These are phyloP conservation scores for Ornithorhynchus anatinus DNA, from an alignment of 2,113 vertebrate species.

Conservation along the genomic window DNA sequence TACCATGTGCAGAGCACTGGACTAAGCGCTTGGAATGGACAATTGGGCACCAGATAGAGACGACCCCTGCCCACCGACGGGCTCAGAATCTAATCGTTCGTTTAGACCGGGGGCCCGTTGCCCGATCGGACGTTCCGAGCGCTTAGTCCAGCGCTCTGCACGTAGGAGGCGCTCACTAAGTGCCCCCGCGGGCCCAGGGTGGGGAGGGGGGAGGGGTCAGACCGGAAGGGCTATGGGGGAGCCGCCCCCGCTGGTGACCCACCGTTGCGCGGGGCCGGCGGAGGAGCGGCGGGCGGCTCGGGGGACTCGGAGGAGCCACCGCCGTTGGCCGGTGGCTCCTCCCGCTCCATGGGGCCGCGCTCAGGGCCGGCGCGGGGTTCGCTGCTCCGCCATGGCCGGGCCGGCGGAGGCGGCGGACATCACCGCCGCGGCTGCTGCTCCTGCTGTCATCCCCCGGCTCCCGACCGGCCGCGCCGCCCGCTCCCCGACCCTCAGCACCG, in stretches of 20 bases:
- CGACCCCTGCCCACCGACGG: too few relatives aligned
- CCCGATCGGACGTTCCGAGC: too few relatives aligned
- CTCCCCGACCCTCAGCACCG: constrained; percentile 65
- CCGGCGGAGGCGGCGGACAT: constrained; percentile 55
- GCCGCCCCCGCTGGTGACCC: constrained; percentile 17
- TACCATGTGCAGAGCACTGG: too few relatives aligned
- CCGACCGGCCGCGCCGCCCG: constrained; percentile 27
- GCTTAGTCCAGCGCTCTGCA: too few relatives aligned
- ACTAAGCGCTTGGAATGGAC: too few relatives aligned
- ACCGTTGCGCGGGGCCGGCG: constrained; percentile 60
- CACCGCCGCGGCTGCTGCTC: constrained; percentile 41
- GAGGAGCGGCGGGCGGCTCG: constrained; percentile 48
- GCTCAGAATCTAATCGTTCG: too few relatives aligned
- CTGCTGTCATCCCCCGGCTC: constrained; percentile 34
- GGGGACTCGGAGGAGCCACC: constrained; percentile 50
- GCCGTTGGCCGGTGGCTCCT: constrained; percentile 56
- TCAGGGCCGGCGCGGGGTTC: constrained; percentile 37
- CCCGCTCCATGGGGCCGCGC: constrained; percentile 55
- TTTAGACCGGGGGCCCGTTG: too few relatives aligned
- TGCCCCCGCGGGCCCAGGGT: too few relatives aligned
- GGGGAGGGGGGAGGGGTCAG: neutral
- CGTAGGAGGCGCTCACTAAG: too few relatives aligned
- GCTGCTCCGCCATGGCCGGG: constrained; percentile 52
- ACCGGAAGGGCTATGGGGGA: too few relatives aligned
- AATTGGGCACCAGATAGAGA: too few relatives aligned